Percentiles rank a stretch among this genome's conserved stretches.
Evolutionary conservation across 2,888 invertebrate species (phyloP).

Genomic region (Dasysyrphus tricinctus): DNA sequence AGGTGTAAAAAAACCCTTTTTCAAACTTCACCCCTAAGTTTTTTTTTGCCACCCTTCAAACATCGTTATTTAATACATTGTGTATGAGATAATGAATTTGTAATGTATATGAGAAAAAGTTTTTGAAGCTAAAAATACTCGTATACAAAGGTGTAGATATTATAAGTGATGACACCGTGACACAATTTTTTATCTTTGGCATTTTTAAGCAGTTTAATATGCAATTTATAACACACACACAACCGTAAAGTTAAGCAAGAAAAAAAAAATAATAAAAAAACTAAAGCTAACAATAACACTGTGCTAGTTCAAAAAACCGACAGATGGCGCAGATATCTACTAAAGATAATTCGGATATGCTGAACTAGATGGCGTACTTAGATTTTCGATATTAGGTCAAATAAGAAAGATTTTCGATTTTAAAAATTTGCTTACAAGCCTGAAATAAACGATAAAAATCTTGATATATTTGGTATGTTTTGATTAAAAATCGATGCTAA

Average conservation of each 20-base stretch:
- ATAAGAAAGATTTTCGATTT: too few relatives aligned
- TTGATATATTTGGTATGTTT: too few relatives aligned
- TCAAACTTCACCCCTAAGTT: not conserved
- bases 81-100: not conserved
- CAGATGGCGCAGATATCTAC: too few relatives aligned
- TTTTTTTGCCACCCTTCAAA: not conserved
- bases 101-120: not conserved
- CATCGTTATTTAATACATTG: not conserved
- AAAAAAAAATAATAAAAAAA: not conserved
- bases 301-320: too few relatives aligned
- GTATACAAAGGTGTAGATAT: not conserved
- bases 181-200: not conserved
- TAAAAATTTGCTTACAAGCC: too few relatives aligned
- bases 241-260: not conserved
- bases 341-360: too few relatives aligned
- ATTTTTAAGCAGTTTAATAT: not conserved
- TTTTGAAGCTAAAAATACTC: not conserved
- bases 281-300: not conserved
- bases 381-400: too few relatives aligned
- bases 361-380: too few relatives aligned
- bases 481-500: too few relatives aligned
- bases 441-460: too few relatives aligned
- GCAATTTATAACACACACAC: not conserved
- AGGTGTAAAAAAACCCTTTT: not conserved
- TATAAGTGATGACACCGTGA: not conserved